Conservation (phyloP, 2,113 vertebrate species). For the Anolis carolinensis region DNA sequence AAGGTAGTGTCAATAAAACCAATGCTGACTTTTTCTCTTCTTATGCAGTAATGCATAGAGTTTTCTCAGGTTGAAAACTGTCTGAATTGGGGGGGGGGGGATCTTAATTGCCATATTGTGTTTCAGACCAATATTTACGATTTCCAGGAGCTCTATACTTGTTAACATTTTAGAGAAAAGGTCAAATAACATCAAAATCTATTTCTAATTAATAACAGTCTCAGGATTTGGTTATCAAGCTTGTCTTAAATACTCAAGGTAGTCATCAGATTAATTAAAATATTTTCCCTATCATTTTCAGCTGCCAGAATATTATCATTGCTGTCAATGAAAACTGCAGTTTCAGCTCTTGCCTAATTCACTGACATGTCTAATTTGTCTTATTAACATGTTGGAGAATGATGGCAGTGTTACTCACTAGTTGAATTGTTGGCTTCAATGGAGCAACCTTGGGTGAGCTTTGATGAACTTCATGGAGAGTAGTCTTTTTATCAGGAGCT, state of each 20-base stretch:
- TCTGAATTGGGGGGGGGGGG: neutral
- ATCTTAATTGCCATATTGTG: neutral
- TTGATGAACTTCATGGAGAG: conserved; percentile 23
- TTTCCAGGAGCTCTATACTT: neutral
- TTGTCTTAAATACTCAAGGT: neutral
- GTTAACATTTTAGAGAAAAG: neutral
- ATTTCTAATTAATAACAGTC: neutral
- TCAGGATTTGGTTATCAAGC: neutral
- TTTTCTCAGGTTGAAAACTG: neutral
- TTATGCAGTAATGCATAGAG: neutral
- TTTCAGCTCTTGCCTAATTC: neutral
- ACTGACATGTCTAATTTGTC: neutral
- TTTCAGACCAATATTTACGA: neutral
- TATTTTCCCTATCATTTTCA: neutral
- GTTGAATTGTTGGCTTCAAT: conserved; percentile 22
- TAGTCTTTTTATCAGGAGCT: conserved; percentile 29
- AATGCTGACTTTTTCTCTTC: neutral
- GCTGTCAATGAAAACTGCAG: neutral
- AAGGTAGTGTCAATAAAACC: neutral
- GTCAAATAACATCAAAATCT: neutral
- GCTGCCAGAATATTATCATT: neutral
- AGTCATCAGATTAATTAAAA: neutral
- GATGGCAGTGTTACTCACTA: neutral
- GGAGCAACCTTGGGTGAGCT: neutral
- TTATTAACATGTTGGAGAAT: neutral